Conservation (phyloP, 2,113 vertebrate species). For the Herpetotheres cachinnans region DNA sequence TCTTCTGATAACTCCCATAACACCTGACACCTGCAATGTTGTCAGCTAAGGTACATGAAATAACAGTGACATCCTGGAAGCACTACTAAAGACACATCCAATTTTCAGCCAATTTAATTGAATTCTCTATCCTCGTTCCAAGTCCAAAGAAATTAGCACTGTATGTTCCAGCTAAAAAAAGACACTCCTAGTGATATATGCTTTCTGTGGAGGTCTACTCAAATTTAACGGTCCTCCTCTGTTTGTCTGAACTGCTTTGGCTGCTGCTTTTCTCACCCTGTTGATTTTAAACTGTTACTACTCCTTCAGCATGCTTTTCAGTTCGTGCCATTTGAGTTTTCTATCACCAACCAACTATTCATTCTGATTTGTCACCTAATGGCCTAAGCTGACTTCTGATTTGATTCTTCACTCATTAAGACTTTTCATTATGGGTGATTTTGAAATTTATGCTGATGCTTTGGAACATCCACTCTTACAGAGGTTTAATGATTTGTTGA, state of each 20-base stretch:
- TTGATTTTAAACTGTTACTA: constrained; percentile 20
- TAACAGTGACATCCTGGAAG: background rate
- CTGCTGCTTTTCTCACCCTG: constrained; percentile 6
- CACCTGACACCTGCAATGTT: background rate
- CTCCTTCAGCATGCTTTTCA: background rate
- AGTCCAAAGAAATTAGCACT: constrained; percentile 45
- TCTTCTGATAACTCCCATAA: background rate
- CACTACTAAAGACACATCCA: background rate
- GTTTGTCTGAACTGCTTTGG: constrained; percentile 13
- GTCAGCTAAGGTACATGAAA: background rate
- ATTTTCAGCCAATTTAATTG: constrained; percentile 46
- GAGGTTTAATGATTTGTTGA: constrained; percentile 39
- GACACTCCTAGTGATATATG: background rate
- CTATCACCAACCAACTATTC: background rate
- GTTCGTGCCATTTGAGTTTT: background rate
- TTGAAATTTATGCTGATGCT: constrained; percentile 11
- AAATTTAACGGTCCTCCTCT: background rate
- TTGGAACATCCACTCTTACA: background rate
- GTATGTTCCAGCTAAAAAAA: constrained; percentile 19
- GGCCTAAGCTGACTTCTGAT: background rate
- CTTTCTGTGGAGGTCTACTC: constrained; percentile 7
- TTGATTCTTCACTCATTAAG: constrained; percentile 13
- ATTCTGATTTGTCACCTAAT: background rate
- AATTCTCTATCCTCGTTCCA: background rate
- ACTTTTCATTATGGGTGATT: constrained; percentile 18